phyloP scores from a whole-genome alignment of 2,888 invertebrate species.

The Alloscopus bannaensis region DNA sequence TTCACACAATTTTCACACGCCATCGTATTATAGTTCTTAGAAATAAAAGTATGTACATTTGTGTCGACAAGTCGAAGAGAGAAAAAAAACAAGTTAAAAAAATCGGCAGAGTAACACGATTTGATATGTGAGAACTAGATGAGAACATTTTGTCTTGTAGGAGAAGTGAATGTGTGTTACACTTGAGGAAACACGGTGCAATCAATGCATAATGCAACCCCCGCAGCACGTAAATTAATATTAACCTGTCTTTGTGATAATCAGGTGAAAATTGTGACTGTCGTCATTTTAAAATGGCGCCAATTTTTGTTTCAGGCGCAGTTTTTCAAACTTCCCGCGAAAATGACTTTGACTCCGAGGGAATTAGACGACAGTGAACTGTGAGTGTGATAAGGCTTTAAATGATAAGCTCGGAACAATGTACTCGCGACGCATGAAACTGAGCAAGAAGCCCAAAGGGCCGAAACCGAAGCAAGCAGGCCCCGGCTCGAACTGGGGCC shows the following conservation, averaged over 20 bases:
- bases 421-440: conserved; percentile 69
- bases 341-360: not conserved
- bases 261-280: not conserved
- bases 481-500: conserved; percentile 71
- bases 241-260: not conserved
- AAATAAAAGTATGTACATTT: too few species aligned
- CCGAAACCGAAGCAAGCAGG: conserved; percentile 40
- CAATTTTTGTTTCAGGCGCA: not conserved
- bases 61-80: not conserved
- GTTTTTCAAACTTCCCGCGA: not conserved
- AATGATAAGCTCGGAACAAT: conserved; percentile 36
- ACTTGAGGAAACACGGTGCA: conserved; percentile 26
- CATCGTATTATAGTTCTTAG: too few species aligned
- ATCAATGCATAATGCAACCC: not conserved
- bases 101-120: too few species aligned
- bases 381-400: not conserved
- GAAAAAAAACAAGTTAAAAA: too few species aligned
- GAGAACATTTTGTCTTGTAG: not conserved
- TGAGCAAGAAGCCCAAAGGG: conserved; percentile 66
- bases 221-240: not conserved
- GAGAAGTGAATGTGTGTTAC: conserved; percentile 22
- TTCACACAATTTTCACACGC: conserved; percentile 20
- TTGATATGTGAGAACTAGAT: not conserved
- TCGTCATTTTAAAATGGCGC: not conserved
- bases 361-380: not conserved